Conservation (phyloP, 2,888 invertebrate genomes). For the Eilema sororculum region DNA sequence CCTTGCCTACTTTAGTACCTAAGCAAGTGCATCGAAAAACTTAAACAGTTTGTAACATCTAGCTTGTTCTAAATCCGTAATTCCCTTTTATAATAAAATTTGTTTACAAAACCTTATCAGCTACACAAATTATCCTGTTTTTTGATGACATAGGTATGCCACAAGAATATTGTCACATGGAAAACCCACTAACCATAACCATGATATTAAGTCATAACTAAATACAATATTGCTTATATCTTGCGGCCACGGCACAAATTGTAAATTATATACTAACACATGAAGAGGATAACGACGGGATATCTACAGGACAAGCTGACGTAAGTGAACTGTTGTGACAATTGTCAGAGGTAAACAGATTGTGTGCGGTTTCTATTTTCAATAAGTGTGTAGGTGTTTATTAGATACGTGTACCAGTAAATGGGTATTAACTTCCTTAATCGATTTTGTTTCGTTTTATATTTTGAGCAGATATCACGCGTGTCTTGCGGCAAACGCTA, state of each 20-base stretch:
- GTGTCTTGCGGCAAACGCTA: too few relatives aligned
- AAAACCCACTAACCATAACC: conserved; percentile 11
- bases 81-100: neutral
- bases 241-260: conserved; percentile 18
- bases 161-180: conserved; percentile 14
- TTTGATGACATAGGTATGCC: neutral
- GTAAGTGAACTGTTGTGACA: conserved; percentile 15
- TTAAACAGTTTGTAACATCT: too few relatives aligned
- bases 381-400: neutral
- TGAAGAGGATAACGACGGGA: conserved; percentile 12
- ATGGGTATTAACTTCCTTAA: neutral
- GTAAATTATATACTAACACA: conserved; percentile 9
- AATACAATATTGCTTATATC: conserved; percentile 11
- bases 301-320: conserved; percentile 7
- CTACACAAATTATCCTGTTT: conserved; percentile 17
- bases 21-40: too few relatives aligned
- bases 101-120: neutral
- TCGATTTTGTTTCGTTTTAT: neutral
- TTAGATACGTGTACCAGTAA: neutral
- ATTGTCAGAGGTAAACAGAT: conserved; percentile 18
- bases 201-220: neutral
- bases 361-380: conserved; percentile 9
- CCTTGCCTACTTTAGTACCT: too few relatives aligned
- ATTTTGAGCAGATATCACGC: too few relatives aligned
- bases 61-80: neutral